phyloP scores from a whole-genome alignment of 2,113 vertebrate species.

The Salminus brasiliensis region DNA sequence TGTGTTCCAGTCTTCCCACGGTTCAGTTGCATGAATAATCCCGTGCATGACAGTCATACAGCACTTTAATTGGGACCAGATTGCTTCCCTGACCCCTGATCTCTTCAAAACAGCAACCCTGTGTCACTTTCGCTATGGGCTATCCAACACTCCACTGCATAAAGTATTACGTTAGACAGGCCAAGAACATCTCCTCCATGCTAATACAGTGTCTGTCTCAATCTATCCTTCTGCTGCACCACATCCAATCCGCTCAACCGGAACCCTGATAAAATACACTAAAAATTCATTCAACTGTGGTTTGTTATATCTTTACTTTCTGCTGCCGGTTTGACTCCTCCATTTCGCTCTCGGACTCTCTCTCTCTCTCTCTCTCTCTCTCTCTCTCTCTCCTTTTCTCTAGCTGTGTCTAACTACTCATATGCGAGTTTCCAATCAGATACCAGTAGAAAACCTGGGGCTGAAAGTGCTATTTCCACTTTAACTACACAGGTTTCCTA shows the following conservation, averaged over 20 bases:
- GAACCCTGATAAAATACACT: not conserved
- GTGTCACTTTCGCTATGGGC: slow-evolving; percentile 2
- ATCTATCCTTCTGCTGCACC: not conserved
- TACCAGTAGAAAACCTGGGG: not conserved
- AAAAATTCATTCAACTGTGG: not conserved
- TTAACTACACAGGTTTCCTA: no score
- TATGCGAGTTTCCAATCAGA: not conserved
- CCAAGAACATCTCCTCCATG: not conserved
- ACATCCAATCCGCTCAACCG: not conserved
- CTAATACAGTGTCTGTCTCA: not conserved
- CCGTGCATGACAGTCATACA: not conserved
- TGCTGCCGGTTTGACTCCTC: not conserved
- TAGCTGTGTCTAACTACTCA: not conserved
- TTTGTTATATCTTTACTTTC: not conserved
- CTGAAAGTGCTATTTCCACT: not conserved
- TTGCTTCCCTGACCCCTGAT: not conserved
- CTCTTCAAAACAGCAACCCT: not conserved
- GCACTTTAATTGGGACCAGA: not conserved
- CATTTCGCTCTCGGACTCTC: not conserved
- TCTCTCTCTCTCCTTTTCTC: not conserved
- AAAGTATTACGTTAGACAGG: slow-evolving; percentile 2
- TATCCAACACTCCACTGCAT: not conserved
- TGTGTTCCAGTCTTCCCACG: not conserved
- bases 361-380: not conserved
- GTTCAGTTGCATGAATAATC: slow-evolving; percentile 1